Conservation (phyloP, 2,113 vertebrate species). For the Chunga burmeisteri region DNA sequence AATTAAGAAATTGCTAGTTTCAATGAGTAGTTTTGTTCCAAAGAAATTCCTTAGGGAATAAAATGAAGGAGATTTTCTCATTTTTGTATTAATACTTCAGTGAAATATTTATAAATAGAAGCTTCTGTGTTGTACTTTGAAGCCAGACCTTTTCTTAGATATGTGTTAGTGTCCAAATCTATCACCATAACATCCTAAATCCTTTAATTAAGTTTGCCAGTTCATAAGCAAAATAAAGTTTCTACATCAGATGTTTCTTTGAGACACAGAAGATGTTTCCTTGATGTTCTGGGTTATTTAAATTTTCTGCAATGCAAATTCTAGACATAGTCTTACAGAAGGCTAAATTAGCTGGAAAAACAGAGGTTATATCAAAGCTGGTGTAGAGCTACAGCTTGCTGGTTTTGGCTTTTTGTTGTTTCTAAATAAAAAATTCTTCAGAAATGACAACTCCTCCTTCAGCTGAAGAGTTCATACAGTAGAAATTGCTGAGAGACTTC, state of each 20-base stretch:
- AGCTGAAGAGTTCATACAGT: background rate
- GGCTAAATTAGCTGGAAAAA: conserved; percentile 9
- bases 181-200: background rate
- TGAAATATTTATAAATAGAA: conserved; percentile 42
- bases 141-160: conserved; percentile 14
- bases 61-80: background rate
- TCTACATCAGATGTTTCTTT: background rate
- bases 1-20: background rate
- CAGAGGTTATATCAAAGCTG: background rate
- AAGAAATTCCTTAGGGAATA: background rate
- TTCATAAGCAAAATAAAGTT: background rate
- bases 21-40: background rate
- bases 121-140: conserved; percentile 9
- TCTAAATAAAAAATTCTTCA: background rate
- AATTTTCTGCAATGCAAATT: conserved; percentile 17
- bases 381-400: background rate
- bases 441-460: background rate
- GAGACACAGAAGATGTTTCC: background rate
- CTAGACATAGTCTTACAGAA: background rate
- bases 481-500: background rate
- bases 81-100: background rate
- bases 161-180: conserved; percentile 5
- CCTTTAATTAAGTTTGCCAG: background rate
- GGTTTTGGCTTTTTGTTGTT: background rate
- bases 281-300: background rate